Base-by-base conservation (phyloP, 2,797 vertebrate genomes). In the Hapalemur alaotrensis region DNA sequence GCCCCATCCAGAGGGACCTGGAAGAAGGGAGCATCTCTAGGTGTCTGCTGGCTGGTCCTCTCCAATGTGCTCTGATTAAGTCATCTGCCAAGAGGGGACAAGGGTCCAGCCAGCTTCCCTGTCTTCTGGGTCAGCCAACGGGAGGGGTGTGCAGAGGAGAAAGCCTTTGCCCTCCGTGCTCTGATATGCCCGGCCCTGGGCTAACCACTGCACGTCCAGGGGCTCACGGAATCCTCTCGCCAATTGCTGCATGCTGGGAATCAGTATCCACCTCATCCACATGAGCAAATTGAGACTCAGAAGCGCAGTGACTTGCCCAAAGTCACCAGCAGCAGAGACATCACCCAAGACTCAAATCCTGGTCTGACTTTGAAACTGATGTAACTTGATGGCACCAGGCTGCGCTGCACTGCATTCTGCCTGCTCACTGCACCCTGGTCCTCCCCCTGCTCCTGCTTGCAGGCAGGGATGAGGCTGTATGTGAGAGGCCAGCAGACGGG, bases 171-270 rank as follows among this genome's bases (percentile, higher is more conserved):
- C 7, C 25, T n/a, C 2, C 0, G 32, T 12, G 50, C 43, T 22
- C 28, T 63, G 28, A 20, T 41, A 30, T n/a, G 57, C 22, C 46
- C 1, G 59, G 72, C 11, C 2, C 69, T 9, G 38, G 20, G 22
- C 30, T 61, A 54, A 52, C 9, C 23, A 1, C 76, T 7, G 5
- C 15, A 18, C 2, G 1, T 0, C 11, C 0, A 8, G 22, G 1
- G 30, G 67, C 25, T 30, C 48, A 12, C 0, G 17, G 20, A 52
- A 23, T 88, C 43, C 52, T 73, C 65, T 35, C 4, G 38, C 23
- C 52, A 32, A 73, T 0, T 46, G n/a, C 10, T 3, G 2, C 4
- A 3, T 1, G 30, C 38, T 48, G 43, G 75, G 59, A 63, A 46
- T 50, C 38, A 10, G 41, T 2, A 17, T 17, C 79, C 15, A 2